Evolutionary conservation across 2,888 invertebrate genomes (phyloP), one percentile per base, ranked within the genome.

Genomic region (Dione vanillae): DNA sequence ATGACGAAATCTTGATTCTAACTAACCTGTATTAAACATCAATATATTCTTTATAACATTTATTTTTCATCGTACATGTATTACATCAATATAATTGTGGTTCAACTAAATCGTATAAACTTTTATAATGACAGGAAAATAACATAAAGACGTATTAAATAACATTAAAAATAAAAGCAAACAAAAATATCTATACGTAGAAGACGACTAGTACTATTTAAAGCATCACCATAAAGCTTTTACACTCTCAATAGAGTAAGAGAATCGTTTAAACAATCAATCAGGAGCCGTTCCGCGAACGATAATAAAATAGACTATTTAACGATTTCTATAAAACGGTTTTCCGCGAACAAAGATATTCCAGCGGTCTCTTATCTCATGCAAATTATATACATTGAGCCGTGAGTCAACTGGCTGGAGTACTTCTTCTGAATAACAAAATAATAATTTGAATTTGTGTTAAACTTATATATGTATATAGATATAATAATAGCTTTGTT

Each of bases 261-360:
- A 45, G 43, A 45, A 45, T 45, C 43, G 65, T 20, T 49, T 37
- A 37, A 68, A 59, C 59, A 71, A 67, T 67, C 69, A 47, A 69
- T 54, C 64, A 64, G 45, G 43, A 56, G 54, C 59, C 16, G 67
- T 40, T 68, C 71, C 64, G 27, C 47, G 71, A 68, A 66, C 19
- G 59, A 72, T 71, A 75, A 71, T 75, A 71, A 72, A 72, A 68
- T 72, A 67, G 49, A 47, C 52, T 64, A 74, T 65, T 70, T 70
- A 64, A 72, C 67, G 76, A 72, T 74, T 70, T 72, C 70, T 72
- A 74, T 71, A 74, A 70, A 70, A 64, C 52, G 35, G 74, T 77
- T 80, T n/a, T 78, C 80, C 78, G 66, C 75, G 77, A 80, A 79
- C 76, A 76, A 75, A 77, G 79, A 77, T 79, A 77, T 80, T 78